phyloP scores from a whole-genome alignment of 2,888 invertebrate genomes.

The Pseudococcus longispinus region DNA sequence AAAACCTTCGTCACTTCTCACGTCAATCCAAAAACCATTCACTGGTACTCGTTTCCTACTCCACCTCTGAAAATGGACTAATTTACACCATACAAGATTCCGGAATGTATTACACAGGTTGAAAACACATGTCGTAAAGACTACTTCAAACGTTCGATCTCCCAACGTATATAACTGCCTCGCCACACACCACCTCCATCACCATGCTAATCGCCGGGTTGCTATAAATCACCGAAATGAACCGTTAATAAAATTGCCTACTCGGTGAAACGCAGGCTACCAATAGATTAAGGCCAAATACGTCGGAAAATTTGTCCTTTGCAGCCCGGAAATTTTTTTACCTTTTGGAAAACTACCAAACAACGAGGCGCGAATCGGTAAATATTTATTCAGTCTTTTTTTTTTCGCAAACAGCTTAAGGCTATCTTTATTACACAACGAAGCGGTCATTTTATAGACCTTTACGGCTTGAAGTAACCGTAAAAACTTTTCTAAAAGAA shows the following conservation, averaged over 20 bases:
- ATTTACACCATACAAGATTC: neutral
- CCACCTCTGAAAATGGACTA: neutral
- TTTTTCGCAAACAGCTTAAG: conserved; percentile 1
- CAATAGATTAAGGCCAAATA: neutral
- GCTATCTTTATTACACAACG: neutral
- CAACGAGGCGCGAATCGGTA: neutral
- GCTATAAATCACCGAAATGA: neutral
- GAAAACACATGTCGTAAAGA: neutral
- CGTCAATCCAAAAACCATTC: neutral
- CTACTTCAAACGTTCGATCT: neutral
- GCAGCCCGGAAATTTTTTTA: neutral
- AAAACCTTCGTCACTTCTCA: neutral
- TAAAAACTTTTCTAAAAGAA: conserved; percentile 23
- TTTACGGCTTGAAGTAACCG: conserved; percentile 3
- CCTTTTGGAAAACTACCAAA: conserved; percentile 6
- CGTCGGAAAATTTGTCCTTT: neutral
- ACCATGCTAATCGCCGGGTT: neutral
- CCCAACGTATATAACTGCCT: neutral
- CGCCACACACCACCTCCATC: neutral
- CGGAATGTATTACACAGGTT: neutral
- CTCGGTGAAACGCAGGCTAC: neutral
- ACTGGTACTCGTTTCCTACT: neutral
- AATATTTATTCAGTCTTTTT: neutral
- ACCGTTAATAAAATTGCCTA: conserved; percentile 15
- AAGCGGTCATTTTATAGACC: conserved; percentile 19